phyloP scores from a whole-genome alignment of 2,113 vertebrate species.

The Periophthalmus modestus region DNA sequence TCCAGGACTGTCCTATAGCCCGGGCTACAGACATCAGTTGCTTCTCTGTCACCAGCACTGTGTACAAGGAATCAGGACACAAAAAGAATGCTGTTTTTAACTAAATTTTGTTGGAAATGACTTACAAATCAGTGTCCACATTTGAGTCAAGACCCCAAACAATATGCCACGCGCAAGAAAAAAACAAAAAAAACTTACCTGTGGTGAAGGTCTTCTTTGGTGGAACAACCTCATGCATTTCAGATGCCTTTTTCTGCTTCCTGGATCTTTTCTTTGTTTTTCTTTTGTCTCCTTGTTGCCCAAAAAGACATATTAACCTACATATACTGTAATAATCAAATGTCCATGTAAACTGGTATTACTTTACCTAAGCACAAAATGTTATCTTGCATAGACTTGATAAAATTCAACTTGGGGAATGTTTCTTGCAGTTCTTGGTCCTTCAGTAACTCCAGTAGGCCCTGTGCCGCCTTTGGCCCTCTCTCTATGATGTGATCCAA shows the following conservation, averaged over 20 bases:
- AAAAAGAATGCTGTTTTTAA: background rate
- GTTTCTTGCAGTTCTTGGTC: conserved; percentile 51
- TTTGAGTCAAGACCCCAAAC: background rate
- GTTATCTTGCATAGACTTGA: conserved; percentile 37
- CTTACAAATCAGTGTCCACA: no score
- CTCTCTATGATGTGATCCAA: conserved; percentile 70
- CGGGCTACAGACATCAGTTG: conserved; percentile 74
- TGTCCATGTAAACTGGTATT: background rate
- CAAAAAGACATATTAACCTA: conserved; percentile 6
- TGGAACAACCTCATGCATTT: conserved; percentile 12
- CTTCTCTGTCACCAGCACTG: conserved; percentile 63
- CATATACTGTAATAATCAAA: background rate
- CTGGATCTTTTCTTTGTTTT: conserved; percentile 4
- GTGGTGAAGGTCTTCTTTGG: conserved; percentile 30
- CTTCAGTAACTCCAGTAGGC: conserved; percentile 62
- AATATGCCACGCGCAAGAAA: background rate
- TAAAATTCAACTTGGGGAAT: conserved; percentile 64
- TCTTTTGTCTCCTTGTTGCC: background rate
- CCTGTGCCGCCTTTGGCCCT: conserved; percentile 37
- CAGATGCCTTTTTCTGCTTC: conserved; percentile 14
- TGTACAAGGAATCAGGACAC: conserved; percentile 24
- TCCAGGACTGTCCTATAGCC: conserved; percentile 66
- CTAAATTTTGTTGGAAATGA: no score
- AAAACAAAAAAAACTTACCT: conserved; percentile 42
- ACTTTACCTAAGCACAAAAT: conserved; percentile 39